phyloP scores from a whole-genome alignment of 2,113 vertebrate species.

The Silurus asotus region DNA sequence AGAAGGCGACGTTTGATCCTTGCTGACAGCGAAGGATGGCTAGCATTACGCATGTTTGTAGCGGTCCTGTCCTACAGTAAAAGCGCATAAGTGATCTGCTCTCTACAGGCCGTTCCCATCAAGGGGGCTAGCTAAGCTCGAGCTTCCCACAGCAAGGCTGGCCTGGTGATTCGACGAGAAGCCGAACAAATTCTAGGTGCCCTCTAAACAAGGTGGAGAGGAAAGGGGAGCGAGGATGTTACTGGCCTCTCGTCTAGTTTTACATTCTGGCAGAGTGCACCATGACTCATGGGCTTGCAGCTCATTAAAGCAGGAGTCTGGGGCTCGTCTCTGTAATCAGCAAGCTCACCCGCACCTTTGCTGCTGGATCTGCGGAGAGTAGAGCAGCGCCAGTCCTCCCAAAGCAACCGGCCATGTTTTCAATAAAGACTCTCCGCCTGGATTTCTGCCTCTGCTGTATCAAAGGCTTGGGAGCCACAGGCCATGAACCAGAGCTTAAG shows the following conservation, averaged over 20 bases:
- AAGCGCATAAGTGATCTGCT: not conserved
- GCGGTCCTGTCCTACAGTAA: not conserved
- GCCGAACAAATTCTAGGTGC: constrained; percentile 24
- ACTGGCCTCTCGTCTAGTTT: constrained; percentile 48
- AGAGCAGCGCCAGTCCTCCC: constrained; percentile 46
- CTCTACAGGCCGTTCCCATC: not conserved
- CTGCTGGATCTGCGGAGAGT: constrained; percentile 47
- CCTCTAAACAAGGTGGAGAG: constrained; percentile 40
- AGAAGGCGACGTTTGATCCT: not conserved
- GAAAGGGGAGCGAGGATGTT: constrained; percentile 17
- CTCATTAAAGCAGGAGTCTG: constrained; percentile 58
- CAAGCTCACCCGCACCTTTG: constrained; percentile 44
- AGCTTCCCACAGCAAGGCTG: not conserved
- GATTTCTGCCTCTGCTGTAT: constrained; percentile 52
- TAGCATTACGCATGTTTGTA: not conserved
- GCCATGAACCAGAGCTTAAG: constrained; percentile 42
- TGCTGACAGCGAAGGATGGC: not conserved
- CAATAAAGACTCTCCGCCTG: constrained; percentile 55
- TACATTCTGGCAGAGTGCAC: constrained; percentile 51
- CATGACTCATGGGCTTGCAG: constrained; percentile 56
- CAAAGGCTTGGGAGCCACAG: constrained; percentile 53
- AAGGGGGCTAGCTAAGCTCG: constrained; percentile 6
- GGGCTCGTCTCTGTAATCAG: constrained; percentile 59
- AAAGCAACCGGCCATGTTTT: constrained; percentile 47
- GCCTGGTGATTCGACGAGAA: not conserved